Conservation (phyloP, 2,797 vertebrate genomes). For the Hoplostethus atlanticus region DNA sequence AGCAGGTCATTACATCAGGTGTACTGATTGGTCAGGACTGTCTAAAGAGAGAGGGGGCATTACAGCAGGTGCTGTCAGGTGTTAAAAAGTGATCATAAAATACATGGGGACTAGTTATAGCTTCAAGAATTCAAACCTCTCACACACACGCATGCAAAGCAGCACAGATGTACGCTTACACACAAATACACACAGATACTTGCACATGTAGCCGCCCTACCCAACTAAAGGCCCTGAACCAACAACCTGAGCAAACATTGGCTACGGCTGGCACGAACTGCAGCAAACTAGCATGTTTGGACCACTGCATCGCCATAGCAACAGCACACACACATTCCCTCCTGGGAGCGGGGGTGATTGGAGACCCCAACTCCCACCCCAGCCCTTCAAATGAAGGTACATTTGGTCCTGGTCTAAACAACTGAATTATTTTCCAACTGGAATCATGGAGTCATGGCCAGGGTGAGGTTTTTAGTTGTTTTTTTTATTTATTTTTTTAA, state of each 20-base stretch:
- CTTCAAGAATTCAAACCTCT: background rate
- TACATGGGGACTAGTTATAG: too few species aligned
- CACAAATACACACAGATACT: background rate
- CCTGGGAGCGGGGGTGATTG: background rate
- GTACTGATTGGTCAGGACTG: too few species aligned
- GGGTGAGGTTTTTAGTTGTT: background rate
- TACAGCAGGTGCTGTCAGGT: too few species aligned
- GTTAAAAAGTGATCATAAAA: too few species aligned
- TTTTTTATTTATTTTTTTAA: too few species aligned
- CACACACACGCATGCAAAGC: background rate
- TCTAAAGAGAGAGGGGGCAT: too few species aligned
- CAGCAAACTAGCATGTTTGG: constrained; percentile 7
- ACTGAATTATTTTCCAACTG: background rate
- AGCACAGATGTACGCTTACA: background rate
- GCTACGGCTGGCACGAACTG: background rate
- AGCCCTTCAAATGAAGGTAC: background rate
- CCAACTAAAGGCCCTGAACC: background rate
- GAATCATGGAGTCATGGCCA: background rate
- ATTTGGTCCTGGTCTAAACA: background rate
- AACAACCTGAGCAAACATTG: constrained; percentile 17
- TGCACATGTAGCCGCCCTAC: background rate
- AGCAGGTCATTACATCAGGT: too few species aligned
- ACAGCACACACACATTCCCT: background rate
- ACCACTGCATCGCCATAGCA: constrained; percentile 17
- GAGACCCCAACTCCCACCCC: background rate